phyloP scores from a whole-genome alignment of 2,113 vertebrate genomes.

The Gila orcuttii region DNA sequence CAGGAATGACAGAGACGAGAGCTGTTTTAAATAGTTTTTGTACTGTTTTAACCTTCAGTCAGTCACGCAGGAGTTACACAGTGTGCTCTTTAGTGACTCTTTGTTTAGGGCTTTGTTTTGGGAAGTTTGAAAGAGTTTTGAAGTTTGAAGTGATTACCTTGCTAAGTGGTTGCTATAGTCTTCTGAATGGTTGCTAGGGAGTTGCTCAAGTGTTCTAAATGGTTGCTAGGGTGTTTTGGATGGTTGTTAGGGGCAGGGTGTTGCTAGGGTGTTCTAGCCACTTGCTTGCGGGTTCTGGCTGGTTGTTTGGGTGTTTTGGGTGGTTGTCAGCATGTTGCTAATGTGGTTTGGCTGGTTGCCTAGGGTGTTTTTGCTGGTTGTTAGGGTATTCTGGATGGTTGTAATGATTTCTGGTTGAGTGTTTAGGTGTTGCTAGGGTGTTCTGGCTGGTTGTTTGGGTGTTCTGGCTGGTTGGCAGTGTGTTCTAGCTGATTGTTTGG shows the following conservation, averaged over 20 bases:
- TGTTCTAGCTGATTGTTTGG: neutral
- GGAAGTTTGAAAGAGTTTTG: neutral
- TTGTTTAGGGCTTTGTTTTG: neutral
- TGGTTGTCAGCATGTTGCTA: neutral
- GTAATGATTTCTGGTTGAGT: neutral
- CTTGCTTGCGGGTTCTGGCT: neutral
- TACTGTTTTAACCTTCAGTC: neutral
- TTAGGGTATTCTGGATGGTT: too few relatives aligned
- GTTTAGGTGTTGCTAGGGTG: neutral
- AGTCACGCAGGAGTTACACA: neutral
- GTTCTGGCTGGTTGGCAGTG: neutral
- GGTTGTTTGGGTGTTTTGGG: too few relatives aligned
- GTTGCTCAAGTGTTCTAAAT: neutral
- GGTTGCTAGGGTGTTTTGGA: neutral
- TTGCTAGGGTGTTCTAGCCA: neutral
- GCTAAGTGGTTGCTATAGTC: neutral
- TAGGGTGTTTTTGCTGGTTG: neutral
- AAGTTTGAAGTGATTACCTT: neutral
- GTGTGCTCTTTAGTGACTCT: slow-evolving; percentile 6
- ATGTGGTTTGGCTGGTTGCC: neutral
- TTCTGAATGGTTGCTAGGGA: neutral
- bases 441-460: neutral
- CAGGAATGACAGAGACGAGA: neutral
- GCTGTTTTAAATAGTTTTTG: neutral
- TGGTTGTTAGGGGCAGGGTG: neutral